These are phyloP conservation scores for Calidris pygmaea DNA, from an alignment of 2,113 vertebrate genomes.

Conservation along the genomic window DNA sequence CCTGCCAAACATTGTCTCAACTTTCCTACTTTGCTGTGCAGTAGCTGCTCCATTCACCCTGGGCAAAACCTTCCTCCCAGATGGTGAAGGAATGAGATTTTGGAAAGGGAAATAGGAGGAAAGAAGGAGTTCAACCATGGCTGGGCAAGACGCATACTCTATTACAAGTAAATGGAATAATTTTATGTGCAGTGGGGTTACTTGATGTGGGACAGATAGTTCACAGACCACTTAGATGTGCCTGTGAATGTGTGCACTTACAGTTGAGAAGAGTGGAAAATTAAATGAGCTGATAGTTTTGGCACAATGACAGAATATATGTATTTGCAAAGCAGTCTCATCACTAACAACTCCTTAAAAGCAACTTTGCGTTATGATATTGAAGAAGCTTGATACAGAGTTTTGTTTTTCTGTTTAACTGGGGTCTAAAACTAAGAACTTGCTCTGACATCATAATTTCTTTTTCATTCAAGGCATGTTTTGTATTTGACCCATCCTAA, in stretches of 20 bases:
- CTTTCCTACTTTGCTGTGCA: not conserved
- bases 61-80: not conserved
- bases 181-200: not conserved
- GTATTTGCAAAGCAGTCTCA: not conserved
- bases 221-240: not conserved
- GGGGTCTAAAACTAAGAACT: not conserved
- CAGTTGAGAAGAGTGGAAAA: not conserved
- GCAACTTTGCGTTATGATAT: not conserved
- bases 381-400: fast-evolving
- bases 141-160: not conserved
- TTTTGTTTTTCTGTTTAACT: not conserved
- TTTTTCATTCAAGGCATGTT: not conserved
- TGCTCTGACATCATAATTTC: not conserved
- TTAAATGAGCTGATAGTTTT: not conserved
- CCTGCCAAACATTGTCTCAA: not conserved
- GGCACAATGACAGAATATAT: not conserved
- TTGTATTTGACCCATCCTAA: not conserved
- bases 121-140: not conserved
- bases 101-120: not conserved
- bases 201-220: not conserved
- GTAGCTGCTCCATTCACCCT: not conserved
- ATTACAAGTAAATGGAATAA: not conserved
- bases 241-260: not conserved
- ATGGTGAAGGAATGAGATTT: not conserved
- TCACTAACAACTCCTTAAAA: not conserved